Evolutionary conservation across 1,140 invertebrate species (phyloP).

Genomic region (Daktulosphaira vitifoliae): DNA sequence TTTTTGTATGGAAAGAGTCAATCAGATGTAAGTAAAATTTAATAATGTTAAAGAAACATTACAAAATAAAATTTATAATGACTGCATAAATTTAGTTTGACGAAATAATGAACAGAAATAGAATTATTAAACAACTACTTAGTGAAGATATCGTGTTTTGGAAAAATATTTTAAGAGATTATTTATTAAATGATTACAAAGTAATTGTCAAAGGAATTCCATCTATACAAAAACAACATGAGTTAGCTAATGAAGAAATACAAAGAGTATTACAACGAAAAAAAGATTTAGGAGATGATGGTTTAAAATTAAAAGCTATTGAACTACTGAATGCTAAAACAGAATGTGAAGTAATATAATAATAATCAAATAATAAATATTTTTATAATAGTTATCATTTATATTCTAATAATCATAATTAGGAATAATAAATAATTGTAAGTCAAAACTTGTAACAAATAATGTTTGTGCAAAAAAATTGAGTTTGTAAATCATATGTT

Average conservation of each 20-base stretch:
- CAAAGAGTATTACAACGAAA: slow-evolving; percentile 56
- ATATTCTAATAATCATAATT: too few species aligned
- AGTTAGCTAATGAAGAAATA: slow-evolving; percentile 57
- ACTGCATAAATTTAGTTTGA: slow-evolving; percentile 56
- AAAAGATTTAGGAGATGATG: slow-evolving; percentile 54
- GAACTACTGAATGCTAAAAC: slow-evolving; percentile 58
- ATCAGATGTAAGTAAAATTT: slow-evolving; percentile 59
- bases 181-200: slow-evolving; percentile 55
- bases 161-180: slow-evolving; percentile 59
- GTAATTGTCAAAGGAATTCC: slow-evolving; percentile 50
- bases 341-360: slow-evolving; percentile 65
- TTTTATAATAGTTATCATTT: too few species aligned
- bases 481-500: too few species aligned
- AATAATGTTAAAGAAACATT: too few species aligned
- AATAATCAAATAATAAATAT: too few species aligned
- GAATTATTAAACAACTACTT: slow-evolving; percentile 54
- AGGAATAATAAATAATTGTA: too few species aligned
- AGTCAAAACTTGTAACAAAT: too few species aligned
- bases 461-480: too few species aligned
- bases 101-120: slow-evolving; percentile 60
- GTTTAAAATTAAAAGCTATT: slow-evolving; percentile 55
- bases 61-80: not conserved
- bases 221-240: slow-evolving; percentile 51
- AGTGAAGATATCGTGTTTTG: slow-evolving; percentile 60
- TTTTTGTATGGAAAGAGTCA: slow-evolving; percentile 68